Evolutionary conservation across 2,113 vertebrate genomes (phyloP).

Genomic region (Phyllostomus hastatus): DNA sequence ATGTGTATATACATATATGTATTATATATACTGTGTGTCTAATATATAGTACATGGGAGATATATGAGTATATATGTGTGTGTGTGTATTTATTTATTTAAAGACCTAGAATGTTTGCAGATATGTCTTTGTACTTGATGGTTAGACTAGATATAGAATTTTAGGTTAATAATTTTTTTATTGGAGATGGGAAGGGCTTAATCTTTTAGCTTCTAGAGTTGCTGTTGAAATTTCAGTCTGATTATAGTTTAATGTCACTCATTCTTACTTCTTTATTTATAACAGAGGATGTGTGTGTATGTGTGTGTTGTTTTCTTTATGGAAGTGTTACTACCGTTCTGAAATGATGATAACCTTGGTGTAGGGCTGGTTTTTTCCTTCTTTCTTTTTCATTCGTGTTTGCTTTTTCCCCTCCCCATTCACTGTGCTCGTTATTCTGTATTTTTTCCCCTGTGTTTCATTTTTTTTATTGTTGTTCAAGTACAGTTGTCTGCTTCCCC

Average conservation of each 20-base stretch:
- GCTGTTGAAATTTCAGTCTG: neutral
- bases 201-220: neutral
- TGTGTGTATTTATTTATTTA: too few species aligned
- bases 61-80: too few species aligned
- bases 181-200: neutral
- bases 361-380: neutral
- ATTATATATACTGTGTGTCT: too few species aligned
- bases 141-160: neutral
- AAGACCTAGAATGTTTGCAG: neutral
- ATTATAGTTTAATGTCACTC: neutral
- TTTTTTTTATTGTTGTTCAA: too few species aligned
- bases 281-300: too few species aligned
- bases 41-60: too few species aligned
- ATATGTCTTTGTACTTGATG: neutral
- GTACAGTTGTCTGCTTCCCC: too few species aligned
- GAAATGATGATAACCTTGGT: neutral
- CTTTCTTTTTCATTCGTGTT: too few species aligned
- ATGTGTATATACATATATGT: too few species aligned
- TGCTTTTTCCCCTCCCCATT: neutral
- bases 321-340: neutral
- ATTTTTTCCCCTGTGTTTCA: neutral
- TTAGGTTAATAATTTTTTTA: constrained; percentile 19
- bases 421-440: neutral
- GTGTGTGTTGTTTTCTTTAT: neutral
- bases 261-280: neutral